phyloP scores from a whole-genome alignment of 2,888 invertebrate genomes.

The Camptogramma bilineatum region DNA sequence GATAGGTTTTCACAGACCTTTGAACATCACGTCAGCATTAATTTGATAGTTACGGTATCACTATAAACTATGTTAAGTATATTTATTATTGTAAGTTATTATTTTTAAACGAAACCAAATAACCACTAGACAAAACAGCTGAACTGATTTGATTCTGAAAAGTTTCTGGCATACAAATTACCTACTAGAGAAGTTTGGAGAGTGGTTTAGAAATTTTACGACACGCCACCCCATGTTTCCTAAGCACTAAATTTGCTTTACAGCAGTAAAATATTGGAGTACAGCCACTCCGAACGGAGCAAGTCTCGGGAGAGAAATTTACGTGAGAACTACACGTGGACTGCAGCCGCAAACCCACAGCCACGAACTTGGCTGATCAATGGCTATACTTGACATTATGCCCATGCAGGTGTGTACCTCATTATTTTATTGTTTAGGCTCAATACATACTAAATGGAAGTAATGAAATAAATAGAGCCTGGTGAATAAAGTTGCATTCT shows the following conservation, averaged over 20 bases:
- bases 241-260: conserved; percentile 39
- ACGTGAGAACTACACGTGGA: conserved; percentile 44
- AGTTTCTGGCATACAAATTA: conserved; percentile 25
- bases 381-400: neutral
- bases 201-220: conserved; percentile 36
- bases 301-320: conserved; percentile 46
- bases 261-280: conserved; percentile 44
- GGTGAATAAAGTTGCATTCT: neutral
- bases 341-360: conserved; percentile 24
- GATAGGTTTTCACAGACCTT: conserved; percentile 6
- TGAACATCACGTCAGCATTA: neutral
- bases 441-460: neutral
- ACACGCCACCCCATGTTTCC: conserved; percentile 33
- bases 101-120: neutral
- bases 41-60: neutral
- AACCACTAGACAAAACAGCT: conserved; percentile 2
- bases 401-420: neutral
- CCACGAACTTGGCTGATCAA: conserved; percentile 1
- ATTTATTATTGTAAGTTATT: neutral
- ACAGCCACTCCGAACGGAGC: conserved; percentile 40
- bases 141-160: conserved; percentile 5
- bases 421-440: no score
- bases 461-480: neutral
- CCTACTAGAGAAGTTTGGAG: conserved; percentile 23
- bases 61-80: neutral